A percentile compares a stretch with the other conserved stretches of the same genome.
Conservation (phyloP, 2,888 invertebrate genomes). For the Dynastes hyllus region DNA sequence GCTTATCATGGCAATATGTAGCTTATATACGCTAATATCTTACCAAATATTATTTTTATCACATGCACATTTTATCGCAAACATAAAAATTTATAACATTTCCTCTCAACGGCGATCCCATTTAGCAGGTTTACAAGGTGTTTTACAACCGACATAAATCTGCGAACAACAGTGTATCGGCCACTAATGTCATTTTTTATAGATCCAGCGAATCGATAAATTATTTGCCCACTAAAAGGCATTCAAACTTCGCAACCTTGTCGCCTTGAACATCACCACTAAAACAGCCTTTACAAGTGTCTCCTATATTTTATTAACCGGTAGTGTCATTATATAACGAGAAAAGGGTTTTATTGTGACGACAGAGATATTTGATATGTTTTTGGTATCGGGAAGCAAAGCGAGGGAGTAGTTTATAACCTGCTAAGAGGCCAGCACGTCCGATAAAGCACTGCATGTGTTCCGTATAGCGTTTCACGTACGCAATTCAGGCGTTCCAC, state of each 20-base stretch:
- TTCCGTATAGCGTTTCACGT: neutral
- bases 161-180: constrained; percentile 2
- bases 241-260: constrained; percentile 22
- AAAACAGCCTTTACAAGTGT: constrained; percentile 20
- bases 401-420: constrained; percentile 50
- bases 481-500: constrained; percentile 1
- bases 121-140: neutral
- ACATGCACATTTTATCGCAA: neutral
- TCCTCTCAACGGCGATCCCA: neutral
- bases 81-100: neutral
- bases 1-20: too few species aligned
- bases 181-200: constrained; percentile 26
- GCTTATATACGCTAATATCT: too few species aligned
- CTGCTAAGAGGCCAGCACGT: constrained; percentile 13
- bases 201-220: constrained; percentile 19
- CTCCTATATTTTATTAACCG: constrained; percentile 45
- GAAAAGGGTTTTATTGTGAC: constrained; percentile 49
- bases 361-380: constrained; percentile 49
- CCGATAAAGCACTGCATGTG: neutral
- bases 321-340: constrained; percentile 43
- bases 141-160: constrained; percentile 26
- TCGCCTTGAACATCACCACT: neutral
- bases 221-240: constrained; percentile 16
- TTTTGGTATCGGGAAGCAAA: constrained; percentile 49
- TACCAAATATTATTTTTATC: too few species aligned